Percentiles rank a stretch among this genome's conserved stretches.
phyloP scores from a whole-genome alignment of 2,888 invertebrate genomes.

The Torymus tubicola region DNA sequence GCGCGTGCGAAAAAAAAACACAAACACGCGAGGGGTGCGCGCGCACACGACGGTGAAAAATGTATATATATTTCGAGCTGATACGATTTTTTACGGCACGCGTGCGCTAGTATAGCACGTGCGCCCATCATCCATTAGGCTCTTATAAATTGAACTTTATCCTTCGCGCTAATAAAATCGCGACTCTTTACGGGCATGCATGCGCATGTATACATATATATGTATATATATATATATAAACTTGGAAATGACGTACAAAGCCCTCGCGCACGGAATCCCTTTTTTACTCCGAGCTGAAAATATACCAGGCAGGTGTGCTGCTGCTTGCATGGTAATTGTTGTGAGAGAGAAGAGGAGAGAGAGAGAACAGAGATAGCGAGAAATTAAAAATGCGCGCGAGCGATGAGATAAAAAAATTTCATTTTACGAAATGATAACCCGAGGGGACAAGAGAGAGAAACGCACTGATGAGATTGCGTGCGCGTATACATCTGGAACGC shows the following conservation, averaged over 20 bases:
- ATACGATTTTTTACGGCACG: constrained; percentile 54
- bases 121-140: constrained; percentile 33
- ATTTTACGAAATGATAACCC: constrained; percentile 6
- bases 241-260: too few relatives aligned
- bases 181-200: constrained; percentile 26
- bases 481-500: too few relatives aligned
- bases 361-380: not conserved
- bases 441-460: not conserved
- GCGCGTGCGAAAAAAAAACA: not conserved
- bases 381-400: not conserved
- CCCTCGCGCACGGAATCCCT: too few relatives aligned
- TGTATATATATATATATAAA: too few relatives aligned
- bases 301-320: too few relatives aligned
- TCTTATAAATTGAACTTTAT: constrained; percentile 56
- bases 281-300: too few relatives aligned
- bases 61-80: constrained; percentile 49
- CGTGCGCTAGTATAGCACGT: too few relatives aligned
- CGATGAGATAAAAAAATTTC: constrained; percentile 6
- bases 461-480: too few relatives aligned
- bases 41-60: constrained; percentile 45
- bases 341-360: not conserved
- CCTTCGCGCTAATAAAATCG: constrained; percentile 48
- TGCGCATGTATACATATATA: too few relatives aligned
- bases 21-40: constrained; percentile 37
- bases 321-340: too few relatives aligned